These are phyloP conservation scores for Cephus sareptanus DNA, from an alignment of 2,888 invertebrate genomes.

Conservation along the genomic window DNA sequence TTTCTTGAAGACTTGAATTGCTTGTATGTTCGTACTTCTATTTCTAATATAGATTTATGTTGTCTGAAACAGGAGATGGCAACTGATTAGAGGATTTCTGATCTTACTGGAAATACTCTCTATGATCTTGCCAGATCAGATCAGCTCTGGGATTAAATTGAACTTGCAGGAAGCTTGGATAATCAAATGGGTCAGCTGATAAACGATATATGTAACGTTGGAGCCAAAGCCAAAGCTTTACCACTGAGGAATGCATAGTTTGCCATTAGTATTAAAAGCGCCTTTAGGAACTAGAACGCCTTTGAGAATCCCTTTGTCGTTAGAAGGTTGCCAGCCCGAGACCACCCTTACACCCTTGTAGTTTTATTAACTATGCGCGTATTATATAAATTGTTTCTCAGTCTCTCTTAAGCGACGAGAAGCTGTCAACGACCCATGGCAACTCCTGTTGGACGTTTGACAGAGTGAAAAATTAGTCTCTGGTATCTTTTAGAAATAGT, in stretches of 20 bases:
- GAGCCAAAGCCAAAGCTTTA: conserved; percentile 31
- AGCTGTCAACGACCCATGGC: neutral
- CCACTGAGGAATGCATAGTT: conserved; percentile 44
- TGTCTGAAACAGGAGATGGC: neutral
- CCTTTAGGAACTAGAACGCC: conserved; percentile 23
- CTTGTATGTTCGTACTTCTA: neutral
- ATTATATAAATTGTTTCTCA: neutral
- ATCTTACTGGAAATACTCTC: neutral
- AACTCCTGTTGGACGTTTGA: neutral
- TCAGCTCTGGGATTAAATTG: conserved; percentile 50
- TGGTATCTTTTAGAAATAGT: neutral
- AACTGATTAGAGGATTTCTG: conserved; percentile 32
- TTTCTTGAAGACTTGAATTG: neutral
- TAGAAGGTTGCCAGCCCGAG: conserved; percentile 13
- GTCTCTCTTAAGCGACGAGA: neutral
- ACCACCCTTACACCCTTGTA: conserved; percentile 23
- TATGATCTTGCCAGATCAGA: conserved; percentile 19
- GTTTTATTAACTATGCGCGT: conserved; percentile 24
- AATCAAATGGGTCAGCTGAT: conserved; percentile 35
- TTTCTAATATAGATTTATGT: neutral
- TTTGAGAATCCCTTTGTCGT: conserved; percentile 30
- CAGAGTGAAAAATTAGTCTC: neutral
- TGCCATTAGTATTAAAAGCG: conserved; percentile 48
- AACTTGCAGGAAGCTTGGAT: conserved; percentile 41
- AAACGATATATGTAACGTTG: conserved; percentile 24